Percentiles rank a stretch among this genome's conserved stretches.
These are phyloP conservation scores for Nylanderia fulva DNA, from an alignment of 1,140 invertebrate species.

Conservation along the genomic window DNA sequence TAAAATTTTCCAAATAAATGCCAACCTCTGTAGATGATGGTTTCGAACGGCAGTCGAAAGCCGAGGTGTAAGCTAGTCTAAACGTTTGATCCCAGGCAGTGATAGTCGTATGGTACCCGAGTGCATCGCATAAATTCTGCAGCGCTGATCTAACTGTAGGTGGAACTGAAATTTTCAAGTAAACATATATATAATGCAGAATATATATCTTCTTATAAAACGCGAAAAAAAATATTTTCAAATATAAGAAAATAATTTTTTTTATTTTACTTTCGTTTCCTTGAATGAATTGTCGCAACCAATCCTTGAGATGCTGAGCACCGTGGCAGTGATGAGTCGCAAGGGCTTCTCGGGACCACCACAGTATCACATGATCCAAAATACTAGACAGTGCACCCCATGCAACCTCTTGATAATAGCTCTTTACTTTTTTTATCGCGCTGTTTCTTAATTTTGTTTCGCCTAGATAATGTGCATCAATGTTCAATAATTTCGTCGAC, in stretches of 20 bases:
- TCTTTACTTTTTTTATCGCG: conserved; percentile 84
- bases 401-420: conserved; percentile 88
- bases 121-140: conserved; percentile 90
- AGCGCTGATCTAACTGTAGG: conserved; percentile 89
- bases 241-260: neutral
- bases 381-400: conserved; percentile 92
- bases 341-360: conserved; percentile 91
- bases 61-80: conserved; percentile 84
- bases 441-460: conserved; percentile 83
- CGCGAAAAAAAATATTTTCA: neutral
- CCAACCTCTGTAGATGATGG: conserved; percentile 69
- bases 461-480: conserved; percentile 71
- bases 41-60: conserved; percentile 77
- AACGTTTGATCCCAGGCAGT: conserved; percentile 92
- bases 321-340: conserved; percentile 86
- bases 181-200: neutral
- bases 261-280: conserved; percentile 66
- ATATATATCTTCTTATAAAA: neutral
- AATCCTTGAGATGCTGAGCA: conserved; percentile 88
- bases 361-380: conserved; percentile 92
- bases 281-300: conserved; percentile 87
- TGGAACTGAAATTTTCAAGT: conserved; percentile 85
- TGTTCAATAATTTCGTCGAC: neutral
- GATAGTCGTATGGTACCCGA: conserved; percentile 90
- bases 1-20: neutral